Evolutionary conservation across 2,888 invertebrate genomes (phyloP).

Genomic region (Thelaira solivaga): DNA sequence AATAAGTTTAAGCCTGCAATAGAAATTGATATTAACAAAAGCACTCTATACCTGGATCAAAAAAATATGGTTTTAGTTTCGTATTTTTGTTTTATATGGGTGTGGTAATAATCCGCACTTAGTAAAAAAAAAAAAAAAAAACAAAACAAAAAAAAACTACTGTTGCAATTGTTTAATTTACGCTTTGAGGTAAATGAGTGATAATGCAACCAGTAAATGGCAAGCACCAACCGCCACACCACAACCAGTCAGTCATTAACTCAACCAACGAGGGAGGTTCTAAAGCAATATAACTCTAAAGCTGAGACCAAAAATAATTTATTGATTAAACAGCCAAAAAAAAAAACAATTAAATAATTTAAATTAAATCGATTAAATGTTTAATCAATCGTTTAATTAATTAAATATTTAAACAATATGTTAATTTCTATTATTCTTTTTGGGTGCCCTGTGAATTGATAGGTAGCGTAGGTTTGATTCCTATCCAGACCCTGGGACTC

Average conservation of each 20-base stretch:
- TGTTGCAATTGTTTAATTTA: slow-evolving; percentile 58
- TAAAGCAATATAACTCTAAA: no score
- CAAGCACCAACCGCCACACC: background rate
- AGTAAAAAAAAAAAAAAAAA: background rate
- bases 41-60: background rate
- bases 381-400: no score
- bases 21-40: slow-evolving; percentile 10
- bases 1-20: slow-evolving; percentile 28
- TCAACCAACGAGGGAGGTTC: no score
- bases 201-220: slow-evolving; percentile 41
- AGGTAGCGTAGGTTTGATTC: no score
- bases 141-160: slow-evolving; percentile 16
- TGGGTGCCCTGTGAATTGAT: no score
- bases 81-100: slow-evolving; percentile 40
- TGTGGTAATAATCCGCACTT: slow-evolving; percentile 56
- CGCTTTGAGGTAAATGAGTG: slow-evolving; percentile 55
- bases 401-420: no score
- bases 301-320: no score
- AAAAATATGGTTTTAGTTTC: slow-evolving; percentile 6
- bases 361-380: no score
- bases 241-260: slow-evolving; percentile 14
- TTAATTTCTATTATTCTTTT: no score
- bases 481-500: no score
- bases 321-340: no score
- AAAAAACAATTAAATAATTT: no score